These are phyloP conservation scores for Hippolais icterina DNA, from an alignment of 2,113 vertebrate genomes.

Conservation along the genomic window DNA sequence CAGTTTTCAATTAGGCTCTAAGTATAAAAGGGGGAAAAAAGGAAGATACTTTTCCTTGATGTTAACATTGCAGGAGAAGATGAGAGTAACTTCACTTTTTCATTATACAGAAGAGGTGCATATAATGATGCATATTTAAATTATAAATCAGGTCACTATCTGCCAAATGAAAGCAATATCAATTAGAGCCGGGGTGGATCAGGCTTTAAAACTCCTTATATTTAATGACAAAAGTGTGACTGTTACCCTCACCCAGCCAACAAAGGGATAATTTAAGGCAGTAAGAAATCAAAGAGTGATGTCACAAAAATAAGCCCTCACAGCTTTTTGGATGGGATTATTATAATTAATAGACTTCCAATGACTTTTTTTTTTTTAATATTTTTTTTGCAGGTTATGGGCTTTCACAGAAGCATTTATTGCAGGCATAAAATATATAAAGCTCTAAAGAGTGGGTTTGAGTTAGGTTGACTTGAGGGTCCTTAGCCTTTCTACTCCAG, in stretches of 20 bases:
- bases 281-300: constrained; percentile 85
- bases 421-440: constrained; percentile 82
- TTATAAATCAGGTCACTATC: constrained; percentile 86
- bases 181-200: constrained; percentile 84
- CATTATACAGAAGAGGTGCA: constrained; percentile 80
- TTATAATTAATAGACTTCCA: constrained; percentile 85
- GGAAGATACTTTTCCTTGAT: constrained; percentile 81
- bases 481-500: constrained; percentile 78
- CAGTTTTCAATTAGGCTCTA: constrained; percentile 83
- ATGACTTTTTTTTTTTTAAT: constrained; percentile 72
- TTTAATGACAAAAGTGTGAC: constrained; percentile 86
- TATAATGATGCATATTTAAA: constrained; percentile 84
- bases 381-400: constrained; percentile 66
- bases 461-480: constrained; percentile 81
- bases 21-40: constrained; percentile 73
- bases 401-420: constrained; percentile 83
- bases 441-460: constrained; percentile 79
- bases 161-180: constrained; percentile 86
- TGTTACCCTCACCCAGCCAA: constrained; percentile 82
- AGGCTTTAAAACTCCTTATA: constrained; percentile 82
- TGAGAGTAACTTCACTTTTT: constrained; percentile 81
- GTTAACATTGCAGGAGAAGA: constrained; percentile 79
- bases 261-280: constrained; percentile 85
- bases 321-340: constrained; percentile 83
- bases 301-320: constrained; percentile 84